Evolutionary conservation across 23 tunicate genomes (phyloP).

Genomic region (Botrylloides violaceus): DNA sequence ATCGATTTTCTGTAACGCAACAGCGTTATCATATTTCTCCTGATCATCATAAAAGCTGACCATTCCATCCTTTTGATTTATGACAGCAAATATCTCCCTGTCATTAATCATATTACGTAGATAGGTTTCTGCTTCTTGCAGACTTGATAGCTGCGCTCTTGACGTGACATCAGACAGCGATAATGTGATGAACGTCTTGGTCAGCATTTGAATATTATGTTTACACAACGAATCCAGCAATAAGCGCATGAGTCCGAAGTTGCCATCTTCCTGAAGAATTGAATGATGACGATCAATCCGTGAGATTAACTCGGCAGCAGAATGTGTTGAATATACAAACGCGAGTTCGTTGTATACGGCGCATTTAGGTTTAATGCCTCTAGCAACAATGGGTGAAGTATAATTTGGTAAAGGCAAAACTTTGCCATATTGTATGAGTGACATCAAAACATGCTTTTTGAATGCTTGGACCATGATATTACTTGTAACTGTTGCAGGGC

Average conservation of each 20-base stretch:
- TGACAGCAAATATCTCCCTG: conserved; percentile 46
- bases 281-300: not conserved
- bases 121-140: conserved; percentile 70
- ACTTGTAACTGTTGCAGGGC: conserved; percentile 78
- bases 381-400: conserved; percentile 61
- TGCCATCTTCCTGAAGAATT: conserved; percentile 37
- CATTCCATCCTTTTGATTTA: conserved; percentile 68
- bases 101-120: conserved; percentile 73
- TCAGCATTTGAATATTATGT: conserved; percentile 69
- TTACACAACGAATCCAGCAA: conserved; percentile 45
- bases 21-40: conserved; percentile 59
- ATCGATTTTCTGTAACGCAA: conserved; percentile 57
- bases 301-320: not conserved
- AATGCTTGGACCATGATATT: conserved; percentile 82
- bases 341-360: not conserved
- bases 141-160: conserved; percentile 42
- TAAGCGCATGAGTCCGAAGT: conserved; percentile 66
- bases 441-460: conserved; percentile 54
- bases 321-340: not conserved
- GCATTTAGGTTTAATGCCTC: conserved; percentile 36
- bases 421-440: conserved; percentile 65
- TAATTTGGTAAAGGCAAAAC: conserved; percentile 66
- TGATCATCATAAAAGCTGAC: conserved; percentile 85
- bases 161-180: conserved; percentile 75
- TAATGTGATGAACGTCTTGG: conserved; percentile 74